Base-by-base conservation (phyloP, 2,797 vertebrate genomes). In the Acropternis orthonyx region DNA sequence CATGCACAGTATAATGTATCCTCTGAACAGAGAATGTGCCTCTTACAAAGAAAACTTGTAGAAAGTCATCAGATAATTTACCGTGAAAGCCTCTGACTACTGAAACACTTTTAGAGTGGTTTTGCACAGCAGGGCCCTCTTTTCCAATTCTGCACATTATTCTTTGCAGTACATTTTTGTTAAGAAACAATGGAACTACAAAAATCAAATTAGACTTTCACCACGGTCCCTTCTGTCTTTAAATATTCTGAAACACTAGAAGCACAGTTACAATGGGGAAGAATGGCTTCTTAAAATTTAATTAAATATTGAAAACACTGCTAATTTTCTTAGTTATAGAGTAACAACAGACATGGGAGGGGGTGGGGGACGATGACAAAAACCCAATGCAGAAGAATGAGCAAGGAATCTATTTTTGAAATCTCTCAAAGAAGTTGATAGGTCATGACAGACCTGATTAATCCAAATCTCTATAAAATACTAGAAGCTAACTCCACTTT, bases 121-220 rank as follows among this genome's bases (percentile, higher is more conserved):
- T 94, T 88, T 84, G 91, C 94, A 92, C 92, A 95, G 92, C 91
- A 79, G 92, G 96, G 66, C 51, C 44, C 83, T 92, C 74, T 91
- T 90, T 86, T 73, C 74, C 79, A 88, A 36, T 94, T 94, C 76
- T 95, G 85, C 76, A 73, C 74, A 21, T 95, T 92, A 92, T 81
- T 90, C 79, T 77, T 76, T 74, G 76, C 81, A 80, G 65, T 51
- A 65, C 37, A 32, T 85, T 95, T 95, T 85, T 91, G 94, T 94
- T 59, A 79, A 78, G 77, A 68, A 90, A 93, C 83, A 93, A 93
- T 74, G 67, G 87, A 82, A 52, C 83, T 90, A 66, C 73, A 89
- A 76, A 92, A 88, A 78, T 86, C 82, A 76, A 88, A 94, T 89
- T 89, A 79, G 77, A 85, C 26, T 28, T 92, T 92, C 81, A 89